Evolutionary conservation across 37 sponge, comb jelly and placozoan genomes (phyloP).

Genomic region (Tethya wilhelma): DNA sequence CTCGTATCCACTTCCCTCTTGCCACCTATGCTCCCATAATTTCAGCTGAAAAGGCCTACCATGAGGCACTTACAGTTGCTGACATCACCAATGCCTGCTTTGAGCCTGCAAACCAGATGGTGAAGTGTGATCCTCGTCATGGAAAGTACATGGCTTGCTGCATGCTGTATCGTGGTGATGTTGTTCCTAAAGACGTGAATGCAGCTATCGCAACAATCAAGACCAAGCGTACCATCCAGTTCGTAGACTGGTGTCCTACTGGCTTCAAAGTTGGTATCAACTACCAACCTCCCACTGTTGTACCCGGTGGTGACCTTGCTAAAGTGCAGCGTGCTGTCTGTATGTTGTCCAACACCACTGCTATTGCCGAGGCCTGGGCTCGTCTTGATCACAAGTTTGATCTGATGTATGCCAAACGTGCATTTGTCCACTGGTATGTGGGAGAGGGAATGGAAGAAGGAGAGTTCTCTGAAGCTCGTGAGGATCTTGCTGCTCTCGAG

Average conservation of each 20-base stretch:
- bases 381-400: slow-evolving; percentile 96
- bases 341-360: slow-evolving; percentile 96
- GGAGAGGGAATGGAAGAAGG: slow-evolving; percentile 97
- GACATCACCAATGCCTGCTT: slow-evolving; percentile 91
- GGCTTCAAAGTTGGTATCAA: slow-evolving; percentile 98
- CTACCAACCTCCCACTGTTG: slow-evolving; percentile 95
- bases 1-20: slow-evolving; percentile 95
- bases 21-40: slow-evolving; percentile 91
- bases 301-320: slow-evolving; percentile 91
- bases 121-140: slow-evolving; percentile 93
- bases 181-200: slow-evolving; percentile 95
- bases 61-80: slow-evolving; percentile 83
- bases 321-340: slow-evolving; percentile 94
- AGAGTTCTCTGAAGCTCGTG: slow-evolving; percentile 94
- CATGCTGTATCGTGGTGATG: slow-evolving; percentile 92
- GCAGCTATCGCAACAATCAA: slow-evolving; percentile 91
- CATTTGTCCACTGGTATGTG: slow-evolving; percentile 96
- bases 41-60: slow-evolving; percentile 87
- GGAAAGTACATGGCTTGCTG: slow-evolving; percentile 98
- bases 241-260: slow-evolving; percentile 98
- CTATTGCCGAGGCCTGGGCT: slow-evolving; percentile 95
- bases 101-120: slow-evolving; percentile 93
- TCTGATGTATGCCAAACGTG: slow-evolving; percentile 97
- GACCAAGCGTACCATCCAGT: slow-evolving; percentile 90
- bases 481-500: slow-evolving; percentile 92